Base-by-base conservation (phyloP, 2,888 invertebrate genomes). In the Dascillus cervinus region DNA sequence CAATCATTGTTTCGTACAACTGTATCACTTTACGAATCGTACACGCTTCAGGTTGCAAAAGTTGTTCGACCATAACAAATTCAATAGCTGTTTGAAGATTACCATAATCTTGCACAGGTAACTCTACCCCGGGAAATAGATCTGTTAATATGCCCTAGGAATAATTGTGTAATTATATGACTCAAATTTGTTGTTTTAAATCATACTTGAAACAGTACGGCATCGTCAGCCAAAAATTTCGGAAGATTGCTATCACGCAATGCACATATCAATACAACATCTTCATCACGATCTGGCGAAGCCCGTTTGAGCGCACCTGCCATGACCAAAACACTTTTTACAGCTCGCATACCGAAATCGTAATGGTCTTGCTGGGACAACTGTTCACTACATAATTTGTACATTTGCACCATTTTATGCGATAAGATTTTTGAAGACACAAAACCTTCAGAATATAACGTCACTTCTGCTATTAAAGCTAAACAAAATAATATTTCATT, bases 261-360 rank as follows among this genome's bases (percentile, higher is more conserved):
- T 0, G 92, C 91, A 48, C 88, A 77, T 34, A 92, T 80, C 8
- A 92, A 62, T 0, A 86, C 86, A 33, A 81, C 81, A 52, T 90
- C 86, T 61, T 92, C 92, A 24, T 72, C 77, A 52, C 84, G 82
- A 55, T 88, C 82, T 0, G 89, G 90, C 50, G 82, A 81, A 8
- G 85, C 82, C 28, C 91, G 72, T 58, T 92, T 92, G 8, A 92
- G 60, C 0, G 85, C 78, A 1, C 92, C 92, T 0, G 92, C 92
- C 90, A 91, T 91, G 2, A 90, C 89, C 50, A 92, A 65, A 1
- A 92, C 91, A 54, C 85, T 90, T 57, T 94, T 94, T 1, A 94
- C 90, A 1, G 94, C 92, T 41, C 94, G 72, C 90, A 92, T 91
- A 19, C 87, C 87, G 52, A 90, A 91, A 62, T 92, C 91, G 53